These are phyloP conservation scores for Spermophilus dauricus DNA, from an alignment of 2,113 vertebrate genomes.

Conservation along the genomic window DNA sequence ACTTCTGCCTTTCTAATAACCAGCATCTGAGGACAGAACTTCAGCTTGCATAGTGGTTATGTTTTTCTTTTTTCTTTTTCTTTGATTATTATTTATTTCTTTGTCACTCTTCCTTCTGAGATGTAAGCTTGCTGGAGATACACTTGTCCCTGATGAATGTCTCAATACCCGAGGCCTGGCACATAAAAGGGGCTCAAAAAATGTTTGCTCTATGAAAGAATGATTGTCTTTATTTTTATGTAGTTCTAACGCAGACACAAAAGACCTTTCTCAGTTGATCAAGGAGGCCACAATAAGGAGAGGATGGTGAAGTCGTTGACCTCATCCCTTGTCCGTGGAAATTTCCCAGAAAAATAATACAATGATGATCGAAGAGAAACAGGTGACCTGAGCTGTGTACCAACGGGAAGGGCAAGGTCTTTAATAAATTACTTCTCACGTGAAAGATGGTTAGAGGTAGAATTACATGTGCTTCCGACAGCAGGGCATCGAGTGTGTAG, in stretches of 20 bases:
- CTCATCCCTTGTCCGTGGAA: not conserved
- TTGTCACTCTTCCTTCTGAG: not conserved
- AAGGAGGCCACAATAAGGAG: not conserved
- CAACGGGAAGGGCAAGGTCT: constrained; percentile 59
- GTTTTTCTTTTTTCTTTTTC: rapidly evolving
- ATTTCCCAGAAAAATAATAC: constrained; percentile 13
- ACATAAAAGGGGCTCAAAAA: not conserved
- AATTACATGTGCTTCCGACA: constrained; percentile 57
- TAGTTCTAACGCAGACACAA: not conserved
- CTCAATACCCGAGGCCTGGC: no score
- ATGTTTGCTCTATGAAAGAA: not conserved
- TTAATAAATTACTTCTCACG: constrained; percentile 68
- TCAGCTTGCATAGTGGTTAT: no score
- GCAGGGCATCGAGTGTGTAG: constrained; percentile 46
- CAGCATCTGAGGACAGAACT: not conserved
- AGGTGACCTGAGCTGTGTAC: constrained; percentile 19
- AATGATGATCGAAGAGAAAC: constrained; percentile 56
- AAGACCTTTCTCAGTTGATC: not conserved
- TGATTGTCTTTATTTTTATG: not conserved
- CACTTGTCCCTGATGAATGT: not conserved
- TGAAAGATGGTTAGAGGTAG: constrained; percentile 71
- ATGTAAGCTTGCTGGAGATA: not conserved
- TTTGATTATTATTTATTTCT: not conserved
- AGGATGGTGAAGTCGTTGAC: constrained; percentile 12
- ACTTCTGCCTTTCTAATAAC: not conserved